Percentiles rank a stretch among this genome's conserved stretches.
Evolutionary conservation across 2,888 invertebrate genomes (phyloP).

Genomic region (Capitulum mitella): DNA sequence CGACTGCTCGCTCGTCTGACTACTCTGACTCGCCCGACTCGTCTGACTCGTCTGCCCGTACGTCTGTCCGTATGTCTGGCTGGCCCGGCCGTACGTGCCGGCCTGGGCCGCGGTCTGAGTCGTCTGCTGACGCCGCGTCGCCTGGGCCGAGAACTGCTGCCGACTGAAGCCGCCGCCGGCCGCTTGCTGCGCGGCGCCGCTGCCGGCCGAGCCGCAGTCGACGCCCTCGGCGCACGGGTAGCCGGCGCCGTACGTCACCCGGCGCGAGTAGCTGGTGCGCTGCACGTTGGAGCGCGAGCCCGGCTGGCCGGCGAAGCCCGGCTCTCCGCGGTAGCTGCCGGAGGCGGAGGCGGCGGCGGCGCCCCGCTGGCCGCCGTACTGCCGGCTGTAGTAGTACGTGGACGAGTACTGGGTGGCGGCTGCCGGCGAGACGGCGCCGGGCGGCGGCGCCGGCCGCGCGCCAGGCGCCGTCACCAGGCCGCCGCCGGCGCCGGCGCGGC

Average conservation of each 20-base stretch:
- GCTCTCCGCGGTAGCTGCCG: not conserved
- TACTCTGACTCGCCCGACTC: not conserved
- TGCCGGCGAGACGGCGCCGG: not conserved
- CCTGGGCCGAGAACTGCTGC: not conserved
- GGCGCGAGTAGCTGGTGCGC: not conserved
- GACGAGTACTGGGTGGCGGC: not conserved
- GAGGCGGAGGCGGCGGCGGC: too few relatives aligned
- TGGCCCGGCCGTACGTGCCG: not conserved
- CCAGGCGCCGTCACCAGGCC: not conserved
- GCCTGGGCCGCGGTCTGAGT: too few relatives aligned
- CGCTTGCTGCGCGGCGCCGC: not conserved
- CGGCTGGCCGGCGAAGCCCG: not conserved
- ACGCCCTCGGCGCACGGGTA: not conserved
- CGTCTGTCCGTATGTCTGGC: not conserved
- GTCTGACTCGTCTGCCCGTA: not conserved
- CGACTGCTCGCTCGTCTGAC: too few relatives aligned
- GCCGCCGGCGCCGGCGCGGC: not conserved
- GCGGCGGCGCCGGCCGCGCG: not conserved
- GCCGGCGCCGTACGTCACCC: not conserved
- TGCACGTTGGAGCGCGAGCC: not conserved
- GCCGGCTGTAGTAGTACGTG: not conserved
- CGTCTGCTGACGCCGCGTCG: too few relatives aligned
- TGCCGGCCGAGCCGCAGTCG: not conserved
- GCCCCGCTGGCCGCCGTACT: not conserved
- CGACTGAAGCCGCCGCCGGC: not conserved